A percentile compares a stretch with the other conserved stretches of the same genome.
Evolutionary conservation across 1,140 invertebrate species (phyloP).

Genomic region (Saxidomus purpurata): DNA sequence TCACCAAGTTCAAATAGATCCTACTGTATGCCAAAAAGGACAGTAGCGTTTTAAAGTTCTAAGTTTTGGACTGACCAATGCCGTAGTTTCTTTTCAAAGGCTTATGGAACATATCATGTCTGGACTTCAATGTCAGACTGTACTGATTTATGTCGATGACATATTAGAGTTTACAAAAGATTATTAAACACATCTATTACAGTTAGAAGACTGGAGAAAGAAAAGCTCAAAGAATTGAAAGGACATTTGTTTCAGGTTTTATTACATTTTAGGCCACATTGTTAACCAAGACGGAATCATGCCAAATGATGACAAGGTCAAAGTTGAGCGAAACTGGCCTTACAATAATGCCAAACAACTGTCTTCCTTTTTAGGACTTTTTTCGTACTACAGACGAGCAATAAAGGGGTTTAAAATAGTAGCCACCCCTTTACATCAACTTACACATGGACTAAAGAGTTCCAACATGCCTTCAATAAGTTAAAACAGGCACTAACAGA

Average conservation of each 20-base stretch:
- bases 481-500: neutral
- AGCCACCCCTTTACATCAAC: neutral
- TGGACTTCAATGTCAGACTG: slow-evolving; percentile 69
- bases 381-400: slow-evolving; percentile 9
- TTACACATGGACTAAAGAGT: neutral
- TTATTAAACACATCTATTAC: slow-evolving; percentile 31
- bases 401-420: neutral
- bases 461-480: neutral
- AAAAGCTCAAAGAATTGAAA: slow-evolving; percentile 59
- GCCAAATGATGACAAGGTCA: slow-evolving; percentile 85
- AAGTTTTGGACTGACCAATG: slow-evolving; percentile 45
- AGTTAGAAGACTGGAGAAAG: slow-evolving; percentile 6
- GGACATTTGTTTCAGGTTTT: neutral
- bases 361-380: neutral
- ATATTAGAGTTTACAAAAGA: slow-evolving; percentile 35
- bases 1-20: slow-evolving; percentile 77
- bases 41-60: slow-evolving; percentile 52
- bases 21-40: slow-evolving; percentile 77
- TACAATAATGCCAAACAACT: slow-evolving; percentile 28
- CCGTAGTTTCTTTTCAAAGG: slow-evolving; percentile 55
- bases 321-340: slow-evolving; percentile 78
- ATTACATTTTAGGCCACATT: slow-evolving; percentile 74
- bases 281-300: slow-evolving; percentile 80
- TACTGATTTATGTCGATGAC: slow-evolving; percentile 71
- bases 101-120: slow-evolving; percentile 18